Percentiles rank a stretch among this genome's conserved stretches.
phyloP scores from a whole-genome alignment of 2,888 invertebrate genomes.

The Megalurothrips usitatus region DNA sequence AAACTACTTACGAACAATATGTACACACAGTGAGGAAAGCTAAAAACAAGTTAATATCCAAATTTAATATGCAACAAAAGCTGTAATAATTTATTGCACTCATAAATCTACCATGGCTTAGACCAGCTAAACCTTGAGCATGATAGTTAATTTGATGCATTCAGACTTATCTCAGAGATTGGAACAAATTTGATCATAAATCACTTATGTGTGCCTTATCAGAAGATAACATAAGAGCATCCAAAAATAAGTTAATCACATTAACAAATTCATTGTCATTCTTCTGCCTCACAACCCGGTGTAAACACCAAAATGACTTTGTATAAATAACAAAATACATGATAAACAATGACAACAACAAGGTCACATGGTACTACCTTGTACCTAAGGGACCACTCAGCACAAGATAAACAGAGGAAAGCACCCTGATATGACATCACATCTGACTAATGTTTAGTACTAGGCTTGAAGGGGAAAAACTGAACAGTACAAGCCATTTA shows the following conservation, averaged over 20 bases:
- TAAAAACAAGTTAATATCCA: constrained; percentile 21
- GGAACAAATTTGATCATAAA: constrained; percentile 18
- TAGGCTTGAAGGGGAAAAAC: too few species aligned
- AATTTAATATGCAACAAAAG: neutral
- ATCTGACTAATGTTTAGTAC: neutral
- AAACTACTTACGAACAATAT: constrained; percentile 9
- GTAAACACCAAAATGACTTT: neutral
- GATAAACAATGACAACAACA: constrained; percentile 18
- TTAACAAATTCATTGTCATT: constrained; percentile 11
- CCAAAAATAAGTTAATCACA: constrained; percentile 23
- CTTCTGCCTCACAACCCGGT: neutral
- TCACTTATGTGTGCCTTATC: neutral
- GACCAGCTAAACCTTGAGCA: constrained; percentile 20
- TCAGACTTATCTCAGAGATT: constrained; percentile 23
- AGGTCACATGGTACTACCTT: neutral
- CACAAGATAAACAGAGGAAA: neutral
- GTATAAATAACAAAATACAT: neutral
- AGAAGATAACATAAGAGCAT: constrained; percentile 18
- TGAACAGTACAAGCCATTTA: too few species aligned
- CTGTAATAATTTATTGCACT: neutral
- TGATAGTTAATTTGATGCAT: neutral
- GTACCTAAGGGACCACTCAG: neutral
- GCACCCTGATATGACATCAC: constrained; percentile 11
- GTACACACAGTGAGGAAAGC: constrained; percentile 6
- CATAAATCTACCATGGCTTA: neutral